These are phyloP conservation scores for Tribolium castaneum DNA, from an alignment of 1,140 invertebrate genomes.

Conservation along the genomic window DNA sequence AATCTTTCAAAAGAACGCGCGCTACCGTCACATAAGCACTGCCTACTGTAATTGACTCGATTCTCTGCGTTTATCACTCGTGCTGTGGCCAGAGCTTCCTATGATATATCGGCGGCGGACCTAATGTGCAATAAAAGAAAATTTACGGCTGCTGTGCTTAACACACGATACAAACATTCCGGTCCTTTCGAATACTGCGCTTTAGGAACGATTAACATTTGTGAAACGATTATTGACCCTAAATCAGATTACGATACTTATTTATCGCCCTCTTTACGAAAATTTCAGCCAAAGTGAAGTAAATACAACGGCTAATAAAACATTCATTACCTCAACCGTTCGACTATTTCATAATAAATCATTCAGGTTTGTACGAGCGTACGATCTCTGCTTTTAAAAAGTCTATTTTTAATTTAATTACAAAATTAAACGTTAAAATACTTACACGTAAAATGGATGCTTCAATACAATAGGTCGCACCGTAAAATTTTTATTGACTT, in stretches of 20 bases:
- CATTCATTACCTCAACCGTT: neutral
- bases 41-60: conserved; percentile 26
- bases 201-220: conserved; percentile 14
- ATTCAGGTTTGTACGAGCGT: neutral
- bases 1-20: conserved; percentile 26
- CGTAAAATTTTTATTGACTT: neutral
- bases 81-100: conserved; percentile 15
- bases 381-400: neutral
- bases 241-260: conserved; percentile 13
- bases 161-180: conserved; percentile 17
- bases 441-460: neutral
- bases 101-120: conserved; percentile 11
- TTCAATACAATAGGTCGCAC: neutral
- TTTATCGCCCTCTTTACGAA: neutral
- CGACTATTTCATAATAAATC: neutral
- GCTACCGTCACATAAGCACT: conserved; percentile 19
- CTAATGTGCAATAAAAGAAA: conserved; percentile 29
- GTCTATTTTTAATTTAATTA: neutral
- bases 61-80: conserved; percentile 21
- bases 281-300: neutral
- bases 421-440: neutral
- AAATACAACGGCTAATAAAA: neutral
- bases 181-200: conserved; percentile 1
- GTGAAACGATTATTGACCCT: conserved; percentile 8
- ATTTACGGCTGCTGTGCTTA: conserved; percentile 26